These are phyloP conservation scores for Andrena haemorrhoa DNA, from an alignment of 2,888 invertebrate genomes.

Conservation along the genomic window DNA sequence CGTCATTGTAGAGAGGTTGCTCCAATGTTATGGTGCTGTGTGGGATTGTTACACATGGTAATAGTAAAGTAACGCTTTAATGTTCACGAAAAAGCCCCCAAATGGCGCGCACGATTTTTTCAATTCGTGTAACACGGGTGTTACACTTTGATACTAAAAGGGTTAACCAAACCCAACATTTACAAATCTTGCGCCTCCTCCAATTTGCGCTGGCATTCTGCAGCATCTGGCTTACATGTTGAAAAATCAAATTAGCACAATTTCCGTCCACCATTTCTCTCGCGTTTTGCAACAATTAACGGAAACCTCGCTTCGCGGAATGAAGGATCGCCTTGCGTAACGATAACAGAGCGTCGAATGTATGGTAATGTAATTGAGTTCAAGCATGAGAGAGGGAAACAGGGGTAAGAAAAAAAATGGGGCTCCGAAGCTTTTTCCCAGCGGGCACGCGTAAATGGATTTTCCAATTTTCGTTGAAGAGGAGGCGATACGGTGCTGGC, in stretches of 20 bases:
- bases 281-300: background rate
- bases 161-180: no score
- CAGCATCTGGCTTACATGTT: no score
- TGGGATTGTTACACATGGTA: no score
- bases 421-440: background rate
- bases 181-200: no score
- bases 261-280: background rate
- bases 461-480: constrained; percentile 23
- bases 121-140: no score
- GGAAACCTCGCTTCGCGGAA: background rate
- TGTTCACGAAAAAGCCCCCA: no score
- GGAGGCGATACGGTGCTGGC: constrained; percentile 8
- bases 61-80: no score
- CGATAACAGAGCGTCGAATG: background rate
- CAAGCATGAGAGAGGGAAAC: background rate
- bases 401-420: background rate
- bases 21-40: no score
- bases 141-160: no score
- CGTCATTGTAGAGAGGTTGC: no score
- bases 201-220: no score
- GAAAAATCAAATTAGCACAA: background rate
- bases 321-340: background rate
- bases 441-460: constrained; percentile 19
- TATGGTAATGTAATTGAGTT: constrained; percentile 18
- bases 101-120: no score